Percentiles rank a stretch among this genome's conserved stretches.
Evolutionary conservation across 2,113 vertebrate species (phyloP).

Genomic region (Electrona antarctica): DNA sequence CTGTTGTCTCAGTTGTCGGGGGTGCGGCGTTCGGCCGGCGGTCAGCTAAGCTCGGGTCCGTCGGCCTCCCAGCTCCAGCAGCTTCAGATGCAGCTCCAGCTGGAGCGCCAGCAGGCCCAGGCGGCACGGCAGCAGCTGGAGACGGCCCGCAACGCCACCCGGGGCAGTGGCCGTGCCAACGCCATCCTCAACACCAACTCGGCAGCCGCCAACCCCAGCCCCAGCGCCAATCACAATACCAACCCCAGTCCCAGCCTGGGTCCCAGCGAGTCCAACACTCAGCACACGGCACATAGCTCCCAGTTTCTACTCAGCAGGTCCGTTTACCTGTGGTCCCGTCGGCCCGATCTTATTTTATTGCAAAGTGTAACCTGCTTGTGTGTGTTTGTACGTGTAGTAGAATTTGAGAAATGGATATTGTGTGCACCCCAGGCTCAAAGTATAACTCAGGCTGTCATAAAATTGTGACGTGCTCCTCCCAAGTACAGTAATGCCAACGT

Average conservation of each 20-base stretch:
- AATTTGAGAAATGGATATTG: no score
- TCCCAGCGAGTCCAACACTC: constrained; percentile 56
- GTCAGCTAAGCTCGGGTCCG: constrained; percentile 96
- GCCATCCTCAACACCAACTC: constrained; percentile 88
- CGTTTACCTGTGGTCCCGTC: background rate
- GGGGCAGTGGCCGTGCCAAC: constrained; percentile 88
- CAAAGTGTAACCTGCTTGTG: no score
- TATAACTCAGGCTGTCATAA: background rate
- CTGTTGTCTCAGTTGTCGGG: constrained; percentile 97
- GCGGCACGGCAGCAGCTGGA: constrained; percentile 96
- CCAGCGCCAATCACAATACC: constrained; percentile 87
- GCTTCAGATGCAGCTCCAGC: constrained; percentile 98
- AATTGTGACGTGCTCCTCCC: background rate
- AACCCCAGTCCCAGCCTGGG: constrained; percentile 79
- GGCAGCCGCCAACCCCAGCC: constrained; percentile 82
- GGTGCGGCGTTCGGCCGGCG: constrained; percentile 95
- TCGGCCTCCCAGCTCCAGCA: constrained; percentile 98
- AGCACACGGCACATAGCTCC: constrained; percentile 84
- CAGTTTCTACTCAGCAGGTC: constrained; percentile 98
- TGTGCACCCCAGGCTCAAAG: no score
- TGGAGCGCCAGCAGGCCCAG: constrained; percentile 96
- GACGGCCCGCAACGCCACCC: constrained; percentile 91
- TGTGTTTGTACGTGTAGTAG: no score
- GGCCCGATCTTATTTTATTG: background rate
- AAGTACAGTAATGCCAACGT: no score